phyloP scores from a whole-genome alignment of 2,113 vertebrate genomes.

The Saimiri boliviensis region DNA sequence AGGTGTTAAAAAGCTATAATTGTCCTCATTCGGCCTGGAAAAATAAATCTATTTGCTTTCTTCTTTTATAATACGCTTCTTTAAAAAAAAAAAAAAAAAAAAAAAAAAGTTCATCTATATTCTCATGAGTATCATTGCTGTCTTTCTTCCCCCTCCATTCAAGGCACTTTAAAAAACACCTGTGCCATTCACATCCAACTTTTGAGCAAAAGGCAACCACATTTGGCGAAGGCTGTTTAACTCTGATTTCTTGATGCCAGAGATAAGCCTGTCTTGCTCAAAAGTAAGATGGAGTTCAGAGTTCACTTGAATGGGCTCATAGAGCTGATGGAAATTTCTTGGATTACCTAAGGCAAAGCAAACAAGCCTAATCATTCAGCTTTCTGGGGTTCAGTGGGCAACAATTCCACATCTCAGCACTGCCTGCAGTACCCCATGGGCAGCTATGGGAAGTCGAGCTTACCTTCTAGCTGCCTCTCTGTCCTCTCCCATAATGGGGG shows the following conservation, averaged over 20 bases:
- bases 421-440: constrained; percentile 67
- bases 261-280: constrained; percentile 71
- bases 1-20: constrained; percentile 78
- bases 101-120: constrained; percentile 75
- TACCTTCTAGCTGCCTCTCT: constrained; percentile 61
- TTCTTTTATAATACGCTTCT: constrained; percentile 76
- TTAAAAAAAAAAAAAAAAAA: constrained; percentile 24
- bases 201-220: constrained; percentile 80
- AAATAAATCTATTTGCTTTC: constrained; percentile 79
- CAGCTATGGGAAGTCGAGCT: constrained; percentile 66
- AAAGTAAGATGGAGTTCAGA: constrained; percentile 65
- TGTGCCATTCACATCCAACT: constrained; percentile 85
- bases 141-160: constrained; percentile 50
- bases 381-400: constrained; percentile 62
- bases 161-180: constrained; percentile 85
- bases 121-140: background rate
- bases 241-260: constrained; percentile 72
- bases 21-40: constrained; percentile 78
- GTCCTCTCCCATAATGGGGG: constrained; percentile 62
- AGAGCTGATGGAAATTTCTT: constrained; percentile 68
- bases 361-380: constrained; percentile 73
- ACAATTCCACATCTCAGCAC: constrained; percentile 72
- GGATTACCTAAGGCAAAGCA: constrained; percentile 76
- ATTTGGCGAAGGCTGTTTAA: constrained; percentile 62
- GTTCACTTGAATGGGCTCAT: constrained; percentile 64